Percentiles rank a stretch among this genome's conserved stretches.
Evolutionary conservation across 2,888 invertebrate genomes (phyloP).

Genomic region (Netelia melanura): DNA sequence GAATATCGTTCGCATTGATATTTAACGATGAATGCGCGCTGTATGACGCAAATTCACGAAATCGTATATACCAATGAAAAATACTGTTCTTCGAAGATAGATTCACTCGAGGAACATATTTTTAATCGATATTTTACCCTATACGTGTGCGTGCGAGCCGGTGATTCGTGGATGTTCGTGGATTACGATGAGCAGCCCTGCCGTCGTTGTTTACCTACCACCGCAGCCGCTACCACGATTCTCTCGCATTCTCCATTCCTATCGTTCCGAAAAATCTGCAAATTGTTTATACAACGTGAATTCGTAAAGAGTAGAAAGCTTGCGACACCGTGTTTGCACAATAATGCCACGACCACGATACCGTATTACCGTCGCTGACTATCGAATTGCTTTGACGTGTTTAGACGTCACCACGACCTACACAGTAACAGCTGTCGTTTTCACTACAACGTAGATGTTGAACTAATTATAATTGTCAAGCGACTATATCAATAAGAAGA

Average conservation of each 20-base stretch:
- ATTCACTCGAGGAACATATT: slow-evolving; percentile 25
- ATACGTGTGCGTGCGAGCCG: slow-evolving; percentile 20
- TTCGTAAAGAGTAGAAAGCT: slow-evolving; percentile 53
- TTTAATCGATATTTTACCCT: slow-evolving; percentile 52
- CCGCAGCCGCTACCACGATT: slow-evolving; percentile 12
- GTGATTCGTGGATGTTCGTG: slow-evolving; percentile 38
- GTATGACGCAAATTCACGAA: slow-evolving; percentile 3
- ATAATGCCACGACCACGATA: slow-evolving; percentile 35
- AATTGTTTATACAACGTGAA: slow-evolving; percentile 59
- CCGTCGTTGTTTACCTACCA: slow-evolving; percentile 49
- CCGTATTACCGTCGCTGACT: slow-evolving; percentile 13
- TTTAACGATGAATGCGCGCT: neutral
- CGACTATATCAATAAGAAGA: slow-evolving; percentile 13
- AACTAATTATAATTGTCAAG: slow-evolving; percentile 40
- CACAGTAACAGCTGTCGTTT: slow-evolving; percentile 41
- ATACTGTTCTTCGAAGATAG: slow-evolving; percentile 24
- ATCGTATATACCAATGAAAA: neutral
- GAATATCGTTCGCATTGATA: slow-evolving; percentile 23
- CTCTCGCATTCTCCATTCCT: slow-evolving; percentile 33
- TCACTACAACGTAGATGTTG: slow-evolving; percentile 23
- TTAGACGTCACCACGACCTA: slow-evolving; percentile 32
- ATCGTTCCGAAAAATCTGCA: slow-evolving; percentile 59
- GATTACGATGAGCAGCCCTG: slow-evolving; percentile 30
- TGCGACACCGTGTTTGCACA: slow-evolving; percentile 44
- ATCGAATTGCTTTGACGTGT: slow-evolving; percentile 36